Percentiles rank a stretch among this genome's conserved stretches.
Conservation (phyloP, 2,797 vertebrate genomes). For the Myripristis jacobus region DNA sequence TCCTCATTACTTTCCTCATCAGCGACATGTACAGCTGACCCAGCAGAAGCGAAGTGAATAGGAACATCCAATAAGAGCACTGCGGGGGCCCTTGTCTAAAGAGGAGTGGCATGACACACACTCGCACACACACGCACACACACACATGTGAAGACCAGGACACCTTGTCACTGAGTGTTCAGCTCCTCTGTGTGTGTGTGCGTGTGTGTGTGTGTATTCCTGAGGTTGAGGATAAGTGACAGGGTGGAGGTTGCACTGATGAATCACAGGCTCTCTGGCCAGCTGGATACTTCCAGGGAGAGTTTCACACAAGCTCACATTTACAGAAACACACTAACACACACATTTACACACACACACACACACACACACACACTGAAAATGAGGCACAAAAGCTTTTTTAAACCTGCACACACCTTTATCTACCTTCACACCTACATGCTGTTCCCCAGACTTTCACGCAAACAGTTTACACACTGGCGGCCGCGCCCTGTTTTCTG, state of each 20-base stretch:
- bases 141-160: not conserved
- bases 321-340: not conserved
- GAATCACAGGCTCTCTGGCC: conserved; percentile 41
- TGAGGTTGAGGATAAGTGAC: conserved; percentile 41
- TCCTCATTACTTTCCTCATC: conserved; percentile 25
- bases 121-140: not conserved
- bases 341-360: not conserved
- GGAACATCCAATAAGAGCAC: conserved; percentile 20
- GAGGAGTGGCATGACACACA: not conserved
- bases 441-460: no score
- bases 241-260: conserved; percentile 7
- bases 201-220: conserved; percentile 6
- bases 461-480: no score
- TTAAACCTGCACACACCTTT: not conserved
- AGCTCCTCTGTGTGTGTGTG: not conserved
- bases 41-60: conserved; percentile 43
- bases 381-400: not conserved
- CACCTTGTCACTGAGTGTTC: conserved; percentile 1
- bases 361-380: not conserved
- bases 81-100: not conserved
- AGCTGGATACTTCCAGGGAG: conserved; percentile 1
- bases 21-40: conserved; percentile 55
- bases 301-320: not conserved
- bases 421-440: no score
- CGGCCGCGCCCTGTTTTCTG: no score